These are phyloP conservation scores for Salvator merianae DNA, from an alignment of 2,113 vertebrate genomes.

Conservation along the genomic window DNA sequence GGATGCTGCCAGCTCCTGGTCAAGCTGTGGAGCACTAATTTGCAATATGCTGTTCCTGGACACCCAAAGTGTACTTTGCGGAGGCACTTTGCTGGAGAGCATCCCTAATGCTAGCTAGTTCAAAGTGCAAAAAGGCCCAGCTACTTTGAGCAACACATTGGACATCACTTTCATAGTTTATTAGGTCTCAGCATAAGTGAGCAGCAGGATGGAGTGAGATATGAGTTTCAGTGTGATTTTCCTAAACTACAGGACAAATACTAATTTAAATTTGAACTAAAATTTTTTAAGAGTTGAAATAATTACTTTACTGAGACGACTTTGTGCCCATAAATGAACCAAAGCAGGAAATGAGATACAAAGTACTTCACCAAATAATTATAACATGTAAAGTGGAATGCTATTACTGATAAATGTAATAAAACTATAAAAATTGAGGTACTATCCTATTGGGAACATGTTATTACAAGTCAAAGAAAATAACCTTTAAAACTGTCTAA, in stretches of 20 bases:
- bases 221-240: not conserved
- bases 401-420: not conserved
- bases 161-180: not conserved
- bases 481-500: not conserved
- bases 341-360: not conserved
- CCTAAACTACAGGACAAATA: too few species aligned
- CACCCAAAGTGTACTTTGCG: too few species aligned
- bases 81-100: too few species aligned
- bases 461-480: not conserved
- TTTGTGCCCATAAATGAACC: not conserved
- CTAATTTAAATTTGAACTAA: not conserved
- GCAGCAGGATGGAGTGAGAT: not conserved
- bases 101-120: too few species aligned
- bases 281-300: not conserved
- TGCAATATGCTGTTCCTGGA: too few species aligned
- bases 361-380: not conserved
- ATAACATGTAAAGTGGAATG: not conserved
- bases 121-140: too few species aligned
- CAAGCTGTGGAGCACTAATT: too few species aligned
- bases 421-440: not conserved
- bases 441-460: not conserved
- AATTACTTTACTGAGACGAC: not conserved
- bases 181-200: too few species aligned
- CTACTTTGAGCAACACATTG: not conserved
- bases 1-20: too few species aligned